Conservation (phyloP, 2,113 vertebrate genomes). For the Boleophthalmus pectinirostris region DNA sequence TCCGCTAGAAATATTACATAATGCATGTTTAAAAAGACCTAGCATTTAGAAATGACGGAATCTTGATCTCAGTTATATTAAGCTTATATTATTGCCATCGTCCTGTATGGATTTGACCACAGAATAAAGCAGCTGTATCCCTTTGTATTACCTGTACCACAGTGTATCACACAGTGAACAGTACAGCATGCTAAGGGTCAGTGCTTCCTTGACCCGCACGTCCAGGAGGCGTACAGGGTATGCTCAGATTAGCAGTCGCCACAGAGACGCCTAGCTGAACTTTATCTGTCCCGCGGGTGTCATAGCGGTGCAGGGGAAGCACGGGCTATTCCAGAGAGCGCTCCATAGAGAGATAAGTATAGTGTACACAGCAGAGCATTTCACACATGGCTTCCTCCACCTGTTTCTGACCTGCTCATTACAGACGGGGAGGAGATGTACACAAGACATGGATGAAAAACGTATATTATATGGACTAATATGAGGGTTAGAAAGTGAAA, state of each 20-base stretch:
- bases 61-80: too few relatives aligned
- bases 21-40: too few relatives aligned
- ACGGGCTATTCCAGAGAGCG: constrained; percentile 49
- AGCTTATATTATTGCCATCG: too few relatives aligned
- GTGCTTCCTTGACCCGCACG: constrained; percentile 33
- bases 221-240: constrained; percentile 32
- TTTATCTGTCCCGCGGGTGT: constrained; percentile 44
- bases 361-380: constrained; percentile 74
- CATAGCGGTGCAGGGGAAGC: constrained; percentile 54
- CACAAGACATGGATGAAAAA: neutral
- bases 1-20: too few relatives aligned
- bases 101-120: neutral
- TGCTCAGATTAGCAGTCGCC: constrained; percentile 4
- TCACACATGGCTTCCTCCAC: constrained; percentile 71
- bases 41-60: too few relatives aligned
- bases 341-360: constrained; percentile 69
- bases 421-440: constrained; percentile 20
- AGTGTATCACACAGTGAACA: constrained; percentile 35
- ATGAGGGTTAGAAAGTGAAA: too few relatives aligned
- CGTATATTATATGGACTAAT: neutral
- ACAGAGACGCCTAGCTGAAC: constrained; percentile 39
- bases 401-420: constrained; percentile 64
- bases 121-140: neutral
- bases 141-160: constrained; percentile 43
- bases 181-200: constrained; percentile 49